Conservation (phyloP, 1,140 invertebrate species). For the Drosophila orena region DNA sequence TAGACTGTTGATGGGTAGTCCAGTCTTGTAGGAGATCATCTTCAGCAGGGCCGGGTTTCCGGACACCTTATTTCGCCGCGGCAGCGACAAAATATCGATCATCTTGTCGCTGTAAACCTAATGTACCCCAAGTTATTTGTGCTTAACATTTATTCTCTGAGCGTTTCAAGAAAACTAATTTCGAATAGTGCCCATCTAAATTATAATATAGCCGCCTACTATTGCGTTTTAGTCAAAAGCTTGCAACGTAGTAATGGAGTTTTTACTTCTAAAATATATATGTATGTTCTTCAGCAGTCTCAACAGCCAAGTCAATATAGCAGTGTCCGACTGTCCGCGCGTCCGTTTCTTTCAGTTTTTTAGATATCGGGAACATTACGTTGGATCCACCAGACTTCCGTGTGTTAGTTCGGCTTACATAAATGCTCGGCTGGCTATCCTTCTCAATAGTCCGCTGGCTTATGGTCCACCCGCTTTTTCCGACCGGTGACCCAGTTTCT, state of each 20-base stretch:
- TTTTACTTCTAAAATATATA: no score
- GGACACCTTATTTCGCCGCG: slow-evolving; percentile 64
- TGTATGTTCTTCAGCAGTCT: no score
- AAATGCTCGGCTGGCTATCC: slow-evolving; percentile 24
- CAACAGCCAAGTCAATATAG: no score
- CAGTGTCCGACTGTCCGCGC: no score
- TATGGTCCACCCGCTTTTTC: background rate
- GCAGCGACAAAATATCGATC: slow-evolving; percentile 76
- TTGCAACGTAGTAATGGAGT: no score
- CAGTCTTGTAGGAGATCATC: slow-evolving; percentile 53
- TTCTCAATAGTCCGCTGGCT: slow-evolving; percentile 19
- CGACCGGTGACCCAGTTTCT: slow-evolving; percentile 45
- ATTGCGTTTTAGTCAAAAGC: no score
- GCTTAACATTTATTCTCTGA: slow-evolving; percentile 3
- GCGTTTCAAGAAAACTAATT: slow-evolving; percentile 2
- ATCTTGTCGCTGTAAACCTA: slow-evolving; percentile 30
- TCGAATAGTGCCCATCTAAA: no score
- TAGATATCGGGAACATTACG: slow-evolving; percentile 33
- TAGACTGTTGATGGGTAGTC: slow-evolving; percentile 78
- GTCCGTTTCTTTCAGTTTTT: no score
- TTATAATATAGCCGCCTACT: slow-evolving; percentile 21
- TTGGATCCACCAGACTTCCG: slow-evolving; percentile 24
- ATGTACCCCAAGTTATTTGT: background rate
- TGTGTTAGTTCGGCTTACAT: slow-evolving; percentile 26
- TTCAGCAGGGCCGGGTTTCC: slow-evolving; percentile 39